Evolutionary conservation across 2,888 invertebrate genomes (phyloP), one percentile per base, ranked within the genome.

Genomic region (Cotesia congregata): DNA sequence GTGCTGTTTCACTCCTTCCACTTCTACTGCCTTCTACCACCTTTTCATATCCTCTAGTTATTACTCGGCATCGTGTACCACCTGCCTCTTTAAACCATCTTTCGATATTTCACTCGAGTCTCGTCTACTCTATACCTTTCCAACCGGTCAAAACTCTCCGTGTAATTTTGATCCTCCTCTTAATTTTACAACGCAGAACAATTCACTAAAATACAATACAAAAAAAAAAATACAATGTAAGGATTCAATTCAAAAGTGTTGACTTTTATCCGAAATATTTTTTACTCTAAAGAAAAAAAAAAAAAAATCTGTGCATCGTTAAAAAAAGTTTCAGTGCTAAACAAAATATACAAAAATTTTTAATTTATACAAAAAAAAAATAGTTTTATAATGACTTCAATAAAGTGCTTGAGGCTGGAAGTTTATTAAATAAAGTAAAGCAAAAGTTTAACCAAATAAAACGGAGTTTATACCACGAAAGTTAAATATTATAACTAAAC

Each of bases 41-140:
- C 20, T 15, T 67, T 67, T 6, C 59, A 15, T 72, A 40, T 62
- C 61, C 61, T 38, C 15, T 40, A 72, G 72, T 76, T 40, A 74
- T 71, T 77, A 77, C 71, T 71, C 67, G 30, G 50, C 50, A 50
- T 50, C 71, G 67, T 65, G 70, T 77, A 65, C 77, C 77, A 77
- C 77, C 77, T 77, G 77, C 77, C 41, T 65, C 41, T 50, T 50
- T 50, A 50, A 50, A 50, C 40, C 40, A 20, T 59, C 65, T 50
- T 41, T 74, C 71, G 72, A 60, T 59, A 40, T 62, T 41, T 64
- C 38, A 65, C 77, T 67, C 73, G 39, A 41, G 41, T 9, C 50
- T 74, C 15, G 30, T 74, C 67, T 59, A 39, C 59, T 67, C 5
- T 67, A 62, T 62, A 50, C 50, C 50, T 50, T 50, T 50, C 50